phyloP scores from a whole-genome alignment of 2,888 invertebrate species.

The Notocelia uddmanniana region DNA sequence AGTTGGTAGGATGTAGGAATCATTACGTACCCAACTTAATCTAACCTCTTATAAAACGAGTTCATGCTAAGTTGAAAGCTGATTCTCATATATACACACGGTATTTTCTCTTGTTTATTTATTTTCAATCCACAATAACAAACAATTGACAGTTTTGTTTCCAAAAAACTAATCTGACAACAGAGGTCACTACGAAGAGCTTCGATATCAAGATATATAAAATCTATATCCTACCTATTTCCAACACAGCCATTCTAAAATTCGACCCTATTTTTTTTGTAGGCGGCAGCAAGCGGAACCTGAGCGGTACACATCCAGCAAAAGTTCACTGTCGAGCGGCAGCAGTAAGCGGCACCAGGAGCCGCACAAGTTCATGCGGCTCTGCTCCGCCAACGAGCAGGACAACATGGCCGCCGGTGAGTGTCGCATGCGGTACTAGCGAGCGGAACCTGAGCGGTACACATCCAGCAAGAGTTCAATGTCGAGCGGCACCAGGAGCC shows the following conservation, averaged over 20 bases:
- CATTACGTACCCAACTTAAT: too few species aligned
- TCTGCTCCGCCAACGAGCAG: slow-evolving; percentile 76
- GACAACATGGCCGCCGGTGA: slow-evolving; percentile 77
- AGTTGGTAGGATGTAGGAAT: not conserved
- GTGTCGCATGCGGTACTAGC: slow-evolving; percentile 61
- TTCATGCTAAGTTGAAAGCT: too few species aligned
- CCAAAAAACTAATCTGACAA: too few species aligned
- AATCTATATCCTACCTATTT: too few species aligned
- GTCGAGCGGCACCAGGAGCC: slow-evolving; percentile 71
- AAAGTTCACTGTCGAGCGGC: slow-evolving; percentile 74
- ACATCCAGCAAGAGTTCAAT: slow-evolving; percentile 76
- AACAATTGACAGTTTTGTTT: too few species aligned
- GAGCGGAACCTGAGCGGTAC: slow-evolving; percentile 81
- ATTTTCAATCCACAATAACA: too few species aligned
- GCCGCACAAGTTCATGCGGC: slow-evolving; percentile 73
- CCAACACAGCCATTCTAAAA: too few species aligned
- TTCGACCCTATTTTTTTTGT: slow-evolving; percentile 8
- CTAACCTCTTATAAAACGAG: too few species aligned
- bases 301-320: slow-evolving; percentile 76
- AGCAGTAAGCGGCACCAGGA: slow-evolving; percentile 73
- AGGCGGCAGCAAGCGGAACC: slow-evolving; percentile 83
- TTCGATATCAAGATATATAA: too few species aligned
- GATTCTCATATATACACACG: too few species aligned
- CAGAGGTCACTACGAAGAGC: too few species aligned
- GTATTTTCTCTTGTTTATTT: too few species aligned